phyloP scores from a whole-genome alignment of 2,113 vertebrate species.

The Globicephala melas region DNA sequence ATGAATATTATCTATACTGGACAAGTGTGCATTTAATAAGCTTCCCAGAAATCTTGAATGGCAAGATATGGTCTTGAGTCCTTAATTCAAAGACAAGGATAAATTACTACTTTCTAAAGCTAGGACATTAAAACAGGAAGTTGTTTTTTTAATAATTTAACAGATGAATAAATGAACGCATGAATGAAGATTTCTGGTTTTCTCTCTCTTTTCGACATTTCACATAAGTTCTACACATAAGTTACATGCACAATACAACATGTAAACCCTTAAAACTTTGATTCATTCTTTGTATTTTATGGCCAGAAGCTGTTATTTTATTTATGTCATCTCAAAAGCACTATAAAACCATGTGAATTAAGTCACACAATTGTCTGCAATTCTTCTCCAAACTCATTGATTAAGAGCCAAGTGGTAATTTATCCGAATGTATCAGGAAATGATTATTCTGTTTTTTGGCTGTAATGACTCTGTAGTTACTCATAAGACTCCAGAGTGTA shows the following conservation, averaged over 20 bases:
- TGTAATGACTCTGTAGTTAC: slow-evolving; percentile 2
- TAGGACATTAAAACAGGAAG: not conserved
- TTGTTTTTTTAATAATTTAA: not conserved
- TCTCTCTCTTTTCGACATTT: not conserved
- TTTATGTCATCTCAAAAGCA: slow-evolving; percentile 14
- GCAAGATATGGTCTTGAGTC: not conserved
- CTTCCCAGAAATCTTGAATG: slow-evolving; percentile 6
- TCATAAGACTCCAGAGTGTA: not conserved
- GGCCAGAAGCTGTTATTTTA: not conserved
- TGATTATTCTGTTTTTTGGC: slow-evolving; percentile 7
- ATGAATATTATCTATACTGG: not conserved
- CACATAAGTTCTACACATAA: not conserved
- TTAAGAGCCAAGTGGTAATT: slow-evolving; percentile 12
- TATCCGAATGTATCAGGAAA: not conserved
- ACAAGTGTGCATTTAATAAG: not conserved
- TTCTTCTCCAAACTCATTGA: not conserved
- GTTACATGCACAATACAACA: not conserved
- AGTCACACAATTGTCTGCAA: not conserved
- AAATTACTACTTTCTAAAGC: not conserved
- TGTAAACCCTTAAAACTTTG: not conserved
- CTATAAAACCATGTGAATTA: not conserved
- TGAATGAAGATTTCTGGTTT: not conserved
- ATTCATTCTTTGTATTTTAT: not conserved
- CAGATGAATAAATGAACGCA: not conserved
- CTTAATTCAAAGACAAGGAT: not conserved